Evolutionary conservation across 2,797 vertebrate genomes (phyloP).

Genomic region (Australoheros facetus): DNA sequence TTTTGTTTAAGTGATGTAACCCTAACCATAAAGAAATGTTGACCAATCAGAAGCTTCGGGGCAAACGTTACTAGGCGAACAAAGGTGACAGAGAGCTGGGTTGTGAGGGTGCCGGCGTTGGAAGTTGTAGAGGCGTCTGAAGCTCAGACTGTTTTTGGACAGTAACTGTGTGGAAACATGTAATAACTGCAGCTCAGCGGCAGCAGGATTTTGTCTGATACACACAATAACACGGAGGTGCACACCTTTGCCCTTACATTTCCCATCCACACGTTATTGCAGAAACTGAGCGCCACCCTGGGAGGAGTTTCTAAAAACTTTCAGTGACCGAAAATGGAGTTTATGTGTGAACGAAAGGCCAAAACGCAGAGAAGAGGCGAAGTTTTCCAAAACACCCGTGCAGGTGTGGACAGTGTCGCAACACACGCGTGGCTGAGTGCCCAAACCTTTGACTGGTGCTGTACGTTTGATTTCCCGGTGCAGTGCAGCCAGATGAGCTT

Average conservation of each 20-base stretch:
- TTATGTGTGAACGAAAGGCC: fast-evolving
- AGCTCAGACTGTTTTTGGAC: no score
- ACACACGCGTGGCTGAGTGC: fast-evolving
- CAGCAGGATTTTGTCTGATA: no score
- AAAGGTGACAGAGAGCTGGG: no score
- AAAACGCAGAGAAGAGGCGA: fast-evolving
- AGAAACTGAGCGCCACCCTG: not conserved
- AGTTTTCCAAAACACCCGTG: not conserved
- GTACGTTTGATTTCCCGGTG: fast-evolving
- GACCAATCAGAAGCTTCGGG: not conserved
- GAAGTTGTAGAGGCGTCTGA: no score
- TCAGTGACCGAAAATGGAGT: not conserved
- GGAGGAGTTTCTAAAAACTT: not conserved
- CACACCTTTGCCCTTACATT: fast-evolving
- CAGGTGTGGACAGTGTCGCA: fast-evolving
- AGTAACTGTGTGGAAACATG: no score
- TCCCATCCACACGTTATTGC: not conserved
- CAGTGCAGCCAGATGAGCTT: not conserved
- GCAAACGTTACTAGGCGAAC: no score
- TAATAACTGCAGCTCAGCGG: no score
- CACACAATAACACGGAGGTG: not conserved
- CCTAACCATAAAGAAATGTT: fast-evolving
- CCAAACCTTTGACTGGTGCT: not conserved
- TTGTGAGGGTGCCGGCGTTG: no score
- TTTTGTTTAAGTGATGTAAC: not conserved